Evolutionary conservation across 2,888 invertebrate genomes (phyloP).

Genomic region (Xanthia icteritia): DNA sequence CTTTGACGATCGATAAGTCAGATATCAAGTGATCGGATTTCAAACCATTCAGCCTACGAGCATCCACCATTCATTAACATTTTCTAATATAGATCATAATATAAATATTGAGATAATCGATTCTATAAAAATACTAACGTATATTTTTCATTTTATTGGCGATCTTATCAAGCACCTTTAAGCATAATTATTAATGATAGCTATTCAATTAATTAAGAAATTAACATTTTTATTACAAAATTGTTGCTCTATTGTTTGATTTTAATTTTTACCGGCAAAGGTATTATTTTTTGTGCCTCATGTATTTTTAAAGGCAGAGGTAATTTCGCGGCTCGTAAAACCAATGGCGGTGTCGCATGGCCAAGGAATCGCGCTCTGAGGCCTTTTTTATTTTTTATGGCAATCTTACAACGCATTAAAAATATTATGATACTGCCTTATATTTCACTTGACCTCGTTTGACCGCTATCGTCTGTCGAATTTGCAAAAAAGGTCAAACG

Average conservation of each 20-base stretch:
- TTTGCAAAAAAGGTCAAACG: constrained; percentile 27
- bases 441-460: constrained; percentile 51
- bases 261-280: constrained; percentile 1
- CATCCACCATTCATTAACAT: constrained; percentile 22
- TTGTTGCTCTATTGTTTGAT: neutral
- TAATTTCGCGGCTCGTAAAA: constrained; percentile 74
- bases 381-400: constrained; percentile 68
- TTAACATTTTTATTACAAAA: constrained; percentile 8
- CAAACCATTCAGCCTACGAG: constrained; percentile 27
- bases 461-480: constrained; percentile 7
- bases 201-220: constrained; percentile 24
- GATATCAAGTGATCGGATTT: constrained; percentile 36
- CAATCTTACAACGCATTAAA: constrained; percentile 40
- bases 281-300: constrained; percentile 30
- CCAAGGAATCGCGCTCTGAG: constrained; percentile 56
- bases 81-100: constrained; percentile 21
- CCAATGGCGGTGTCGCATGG: constrained; percentile 64
- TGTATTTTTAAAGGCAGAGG: constrained; percentile 63
- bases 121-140: constrained; percentile 25
- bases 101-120: constrained; percentile 37
- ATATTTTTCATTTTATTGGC: constrained; percentile 17
- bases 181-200: constrained; percentile 5
- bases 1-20: constrained; percentile 13
- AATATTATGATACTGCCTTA: constrained; percentile 33
- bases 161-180: constrained; percentile 20